These are phyloP conservation scores for Alca torda DNA, from an alignment of 2,797 vertebrate genomes.

Conservation along the genomic window DNA sequence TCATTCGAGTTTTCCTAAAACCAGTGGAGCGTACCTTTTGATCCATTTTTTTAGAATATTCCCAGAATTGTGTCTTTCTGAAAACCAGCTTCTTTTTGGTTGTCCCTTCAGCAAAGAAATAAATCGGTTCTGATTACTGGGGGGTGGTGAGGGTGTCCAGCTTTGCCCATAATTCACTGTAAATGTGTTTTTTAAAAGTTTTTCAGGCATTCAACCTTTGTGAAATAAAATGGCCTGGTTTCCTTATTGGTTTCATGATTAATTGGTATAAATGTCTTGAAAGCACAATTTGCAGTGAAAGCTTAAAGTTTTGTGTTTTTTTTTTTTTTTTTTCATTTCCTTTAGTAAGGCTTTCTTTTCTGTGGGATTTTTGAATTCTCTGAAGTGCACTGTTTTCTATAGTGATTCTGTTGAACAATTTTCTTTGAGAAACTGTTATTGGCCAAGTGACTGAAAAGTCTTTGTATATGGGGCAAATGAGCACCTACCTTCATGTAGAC, in stretches of 20 bases:
- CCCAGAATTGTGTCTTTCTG: not conserved
- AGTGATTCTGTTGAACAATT: not conserved
- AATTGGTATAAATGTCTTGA: not conserved
- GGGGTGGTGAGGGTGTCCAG: not conserved
- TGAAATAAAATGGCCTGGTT: not conserved
- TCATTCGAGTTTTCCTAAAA: not conserved
- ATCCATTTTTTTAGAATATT: not conserved
- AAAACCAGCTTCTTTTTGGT: not conserved
- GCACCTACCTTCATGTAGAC: not conserved
- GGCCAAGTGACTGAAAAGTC: not conserved
- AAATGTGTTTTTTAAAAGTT: not conserved
- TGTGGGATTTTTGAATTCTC: not conserved
- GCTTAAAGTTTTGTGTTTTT: not conserved
- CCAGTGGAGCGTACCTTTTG: not conserved
- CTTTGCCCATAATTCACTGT: not conserved
- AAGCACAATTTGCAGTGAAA: not conserved
- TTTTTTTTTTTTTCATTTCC: not conserved
- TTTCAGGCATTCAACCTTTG: not conserved
- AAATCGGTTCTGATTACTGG: not conserved
- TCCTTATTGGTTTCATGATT: not conserved
- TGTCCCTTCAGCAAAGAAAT: not conserved
- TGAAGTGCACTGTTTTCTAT: not conserved
- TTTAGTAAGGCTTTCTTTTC: not conserved
- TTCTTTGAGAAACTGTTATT: not conserved
- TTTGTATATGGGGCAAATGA: not conserved